phyloP scores from a whole-genome alignment of 2,113 vertebrate species.

The Xenopus tropicalis region DNA sequence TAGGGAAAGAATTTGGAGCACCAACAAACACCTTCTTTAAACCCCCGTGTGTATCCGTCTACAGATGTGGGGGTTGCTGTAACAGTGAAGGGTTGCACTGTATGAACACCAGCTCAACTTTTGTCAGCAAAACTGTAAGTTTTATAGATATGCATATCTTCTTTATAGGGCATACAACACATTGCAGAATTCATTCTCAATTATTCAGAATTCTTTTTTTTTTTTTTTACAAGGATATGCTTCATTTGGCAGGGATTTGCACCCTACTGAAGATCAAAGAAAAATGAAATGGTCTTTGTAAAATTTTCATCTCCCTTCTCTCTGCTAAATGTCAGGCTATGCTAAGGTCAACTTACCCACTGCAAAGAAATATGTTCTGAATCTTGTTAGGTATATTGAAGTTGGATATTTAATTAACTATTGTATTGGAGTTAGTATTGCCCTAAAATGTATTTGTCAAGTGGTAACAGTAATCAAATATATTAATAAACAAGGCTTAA shows the following conservation, averaged over 20 bases:
- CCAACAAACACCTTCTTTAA: constrained; percentile 98
- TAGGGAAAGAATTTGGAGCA: constrained; percentile 96
- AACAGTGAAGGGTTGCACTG: constrained; percentile 95
- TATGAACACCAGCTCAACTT: constrained; percentile 89
- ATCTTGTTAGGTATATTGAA: too few relatives aligned
- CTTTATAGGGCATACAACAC: too few relatives aligned
- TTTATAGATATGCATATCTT: background rate
- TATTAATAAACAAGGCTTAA: too few relatives aligned
- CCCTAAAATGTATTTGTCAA: too few relatives aligned
- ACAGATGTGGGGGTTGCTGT: constrained; percentile 99
- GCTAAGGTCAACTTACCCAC: too few relatives aligned
- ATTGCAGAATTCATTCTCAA: too few relatives aligned
- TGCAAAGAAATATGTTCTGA: too few relatives aligned
- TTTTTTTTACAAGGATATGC: background rate
- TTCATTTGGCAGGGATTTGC: constrained; percentile 24
- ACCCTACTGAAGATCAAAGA: constrained; percentile 25
- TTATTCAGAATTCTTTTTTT: background rate
- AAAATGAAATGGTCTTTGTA: background rate
- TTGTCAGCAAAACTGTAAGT: constrained; percentile 96
- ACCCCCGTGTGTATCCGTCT: constrained; percentile 96
- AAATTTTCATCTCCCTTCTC: too few relatives aligned
- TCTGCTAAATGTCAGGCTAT: too few relatives aligned
- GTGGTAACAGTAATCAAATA: too few relatives aligned
- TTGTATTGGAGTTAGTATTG: too few relatives aligned
- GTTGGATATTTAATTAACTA: too few relatives aligned